Base-by-base conservation (phyloP, 2,113 vertebrate species). In the Ailuropoda melanoleuca region DNA sequence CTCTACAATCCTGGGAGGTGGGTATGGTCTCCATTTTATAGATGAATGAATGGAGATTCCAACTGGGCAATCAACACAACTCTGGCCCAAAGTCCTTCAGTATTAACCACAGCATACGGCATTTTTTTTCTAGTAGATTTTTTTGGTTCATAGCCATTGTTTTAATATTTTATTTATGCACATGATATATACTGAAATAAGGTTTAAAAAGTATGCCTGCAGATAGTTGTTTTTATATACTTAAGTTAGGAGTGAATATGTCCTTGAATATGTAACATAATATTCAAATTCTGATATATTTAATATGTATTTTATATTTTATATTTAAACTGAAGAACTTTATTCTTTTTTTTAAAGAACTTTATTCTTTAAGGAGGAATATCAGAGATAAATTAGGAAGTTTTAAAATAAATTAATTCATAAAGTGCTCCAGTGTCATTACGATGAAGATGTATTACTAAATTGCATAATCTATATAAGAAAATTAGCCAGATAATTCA, bases 341-440 rank as follows among this genome's bases (percentile, higher is more conserved):
- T 85, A 50, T 87, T 86, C 18, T 90, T 88, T 55, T 53, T 62
- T 37, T 10, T 17, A 66, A 77, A 80, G 18, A 55, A 58, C 1
- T 88, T 96, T 85, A 37, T 89, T 89, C 14, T 90, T 88, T 50
- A 86, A 92, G 68, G 53, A 93, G 11, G 21, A 84, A 92, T 46
- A 0, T 90, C 29, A 75, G 48, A 90, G 21, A 58, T 34, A 46
- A 97, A 93, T 66, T 48, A 19, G 50, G 9, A 95, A 34, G 4
- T 83, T 94, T 96, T 85, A 34, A 88, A 90, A 82, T 53, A 90
- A 95, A 8, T 82, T 7, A 70, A 87, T 89, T 83, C 23, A 91
- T 93, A 80, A 93, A 58, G 26, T 24, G 56, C 31, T 77, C 48
- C 37, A 60, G 4, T 83, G 4, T 39, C 48, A 50, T 96, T 72